Evolutionary conservation across 2,888 invertebrate species (phyloP), one percentile per base, ranked within the genome.

Genomic region (Drosophila meridiana): DNA sequence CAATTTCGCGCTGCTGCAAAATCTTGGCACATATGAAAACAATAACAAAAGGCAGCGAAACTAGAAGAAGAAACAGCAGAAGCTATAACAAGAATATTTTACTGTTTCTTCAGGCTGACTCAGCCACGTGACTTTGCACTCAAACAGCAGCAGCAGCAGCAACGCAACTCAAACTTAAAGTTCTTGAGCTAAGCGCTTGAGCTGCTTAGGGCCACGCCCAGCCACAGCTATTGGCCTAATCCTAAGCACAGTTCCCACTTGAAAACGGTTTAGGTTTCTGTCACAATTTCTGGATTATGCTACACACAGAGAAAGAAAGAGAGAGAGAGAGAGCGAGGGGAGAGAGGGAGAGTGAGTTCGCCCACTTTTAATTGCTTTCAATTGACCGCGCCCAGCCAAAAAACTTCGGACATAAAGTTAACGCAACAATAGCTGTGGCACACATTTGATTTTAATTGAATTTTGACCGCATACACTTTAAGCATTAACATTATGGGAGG

Each of bases 301-400:
- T 36, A 13, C 14, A n/a, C 50, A 20, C 32, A 32, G n/a, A 32
- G 2, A 20, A 6, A 32, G 7, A 53, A 9, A 58, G 14, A 34
- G 32, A 36, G 40, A 40, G 34, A 68, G 47, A 14, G n/a, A n/a
- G n/a, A n/a, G n/a, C n/a, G n/a, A n/a, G n/a, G n/a, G n/a, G n/a
- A n/a, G n/a, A n/a, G n/a, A n/a, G n/a, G n/a, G n/a, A n/a, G n/a
- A n/a, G n/a, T n/a, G n/a, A n/a, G n/a, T n/a, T 50, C 20, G n/a
- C 20, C 50, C 65, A 56, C 47, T 72, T 78, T 86, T 83, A 84
- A 84, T 89, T 86, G 83, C 87, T 83, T 87, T 75, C 73, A 85
- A 87, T 85, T 85, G 84, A 87, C 87, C 88, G 30, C 56, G 56
- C 57, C 60, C 32, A 32, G 42, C 20, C 32, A 11, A 42, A 32